Conservation (phyloP, 2,113 vertebrate species). For the mouse (Mus musculus) region GRCm39 chr1:124314001-124314500, state of each 20-base stretch:
- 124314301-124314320: not conserved
- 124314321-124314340: conserved; percentile 38
- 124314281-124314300: not conserved
- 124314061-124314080: not conserved
- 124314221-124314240: conserved; percentile 8
- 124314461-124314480: not conserved
- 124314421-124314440: not conserved
- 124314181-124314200: not conserved
- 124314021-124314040: not conserved
- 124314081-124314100: not conserved
- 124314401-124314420: conserved; percentile 44
- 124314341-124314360: not conserved
- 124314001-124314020: not conserved
- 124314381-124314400: conserved; percentile 26
- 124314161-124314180: not conserved
- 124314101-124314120: not conserved
- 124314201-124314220: conserved; percentile 9
- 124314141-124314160: not conserved
- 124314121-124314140: not conserved
- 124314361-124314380: conserved; percentile 66
- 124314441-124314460: not conserved
- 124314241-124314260: not conserved
- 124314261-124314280: not conserved
- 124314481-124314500: not conserved
- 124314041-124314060: not conserved